Evolutionary conservation across 2,797 vertebrate species (phyloP), one percentile per base, ranked within the genome.

Genomic region (Thaleichthys pacificus): DNA sequence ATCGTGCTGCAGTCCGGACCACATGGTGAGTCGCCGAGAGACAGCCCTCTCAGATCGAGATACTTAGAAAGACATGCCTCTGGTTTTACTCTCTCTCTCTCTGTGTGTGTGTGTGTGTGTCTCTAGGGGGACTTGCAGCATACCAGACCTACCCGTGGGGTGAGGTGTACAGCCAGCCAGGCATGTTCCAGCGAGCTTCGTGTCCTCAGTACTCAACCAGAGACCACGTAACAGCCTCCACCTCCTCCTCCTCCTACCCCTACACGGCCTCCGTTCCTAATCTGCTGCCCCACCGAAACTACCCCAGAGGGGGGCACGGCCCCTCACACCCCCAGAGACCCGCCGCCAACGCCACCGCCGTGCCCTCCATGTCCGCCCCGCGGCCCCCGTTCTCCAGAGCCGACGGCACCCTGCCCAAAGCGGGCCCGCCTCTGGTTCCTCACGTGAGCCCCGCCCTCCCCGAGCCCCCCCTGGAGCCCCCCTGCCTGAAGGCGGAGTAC

Each of bases 61-160:
- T 17, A 7, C 51, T 5, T n/a, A 5, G 5, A 17, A 14, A 51
- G 51, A 56, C 42, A 47, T 47, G 42, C 42, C 42, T 47, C 42
- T 14, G 9, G 42, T 47, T 47, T 47, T 11, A 47, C 42, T 56
- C 51, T 56, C 21, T 63, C 22, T 28, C 22, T 72, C 1, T 77
- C 51, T 81, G 60, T 80, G 61, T 80, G 30, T 51, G 11, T 58
- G 19, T 62, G 61, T 47, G 28, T 68, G 5, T 61, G 28, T 68
- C 1, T 78, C 12, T 79, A 77, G 88, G 81, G 69, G 80, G 84
- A 68, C 65, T 88, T 12, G 8, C 87, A 42, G 74, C 85, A 0
- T 91, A 85, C 65, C 91, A 94, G 91, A 81, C 93, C 0, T 92
- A 89, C 61, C 90, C 92, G 0, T 96, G 95, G 95, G 79, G 82